Conservation (phyloP, 1,140 invertebrate species). For the Panulirus ornatus region DNA sequence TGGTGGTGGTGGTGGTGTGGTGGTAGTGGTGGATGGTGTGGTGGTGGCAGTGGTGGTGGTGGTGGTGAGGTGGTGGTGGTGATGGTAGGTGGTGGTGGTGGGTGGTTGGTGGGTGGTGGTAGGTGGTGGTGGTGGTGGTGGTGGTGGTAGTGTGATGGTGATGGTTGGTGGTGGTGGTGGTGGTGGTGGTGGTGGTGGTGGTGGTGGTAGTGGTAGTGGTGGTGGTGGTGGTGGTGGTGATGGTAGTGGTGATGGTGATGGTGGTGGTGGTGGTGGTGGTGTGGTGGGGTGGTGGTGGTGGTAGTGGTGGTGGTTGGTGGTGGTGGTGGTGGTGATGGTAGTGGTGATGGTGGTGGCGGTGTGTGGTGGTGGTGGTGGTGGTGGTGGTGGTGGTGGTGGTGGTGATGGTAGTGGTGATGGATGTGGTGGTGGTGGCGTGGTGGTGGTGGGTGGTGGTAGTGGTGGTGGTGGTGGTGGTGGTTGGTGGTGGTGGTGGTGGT, state of each 20-base stretch:
- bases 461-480: neutral
- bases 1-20: neutral
- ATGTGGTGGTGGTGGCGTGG: neutral
- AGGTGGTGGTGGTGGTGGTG: neutral
- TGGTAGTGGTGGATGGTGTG: too few species aligned
- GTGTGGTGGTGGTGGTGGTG: neutral
- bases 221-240: neutral
- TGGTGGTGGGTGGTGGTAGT: neutral
- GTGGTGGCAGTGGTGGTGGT: neutral
- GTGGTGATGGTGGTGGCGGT: too few species aligned
- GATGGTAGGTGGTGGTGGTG: neutral
- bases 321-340: neutral
- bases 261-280: neutral
- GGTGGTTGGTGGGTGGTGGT: neutral
- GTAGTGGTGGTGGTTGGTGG: neutral
- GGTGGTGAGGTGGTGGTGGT: neutral
- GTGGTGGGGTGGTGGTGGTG: neutral
- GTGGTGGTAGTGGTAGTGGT: neutral
- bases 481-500: neutral
- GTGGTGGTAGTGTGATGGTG: neutral
- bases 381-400: neutral
- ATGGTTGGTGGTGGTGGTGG: neutral
- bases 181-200: neutral
- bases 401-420: neutral
- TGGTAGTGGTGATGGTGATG: neutral